A percentile compares a stretch with the other conserved stretches of the same genome.
Conservation (phyloP, 2,113 vertebrate species). For the Salminus brasiliensis region DNA sequence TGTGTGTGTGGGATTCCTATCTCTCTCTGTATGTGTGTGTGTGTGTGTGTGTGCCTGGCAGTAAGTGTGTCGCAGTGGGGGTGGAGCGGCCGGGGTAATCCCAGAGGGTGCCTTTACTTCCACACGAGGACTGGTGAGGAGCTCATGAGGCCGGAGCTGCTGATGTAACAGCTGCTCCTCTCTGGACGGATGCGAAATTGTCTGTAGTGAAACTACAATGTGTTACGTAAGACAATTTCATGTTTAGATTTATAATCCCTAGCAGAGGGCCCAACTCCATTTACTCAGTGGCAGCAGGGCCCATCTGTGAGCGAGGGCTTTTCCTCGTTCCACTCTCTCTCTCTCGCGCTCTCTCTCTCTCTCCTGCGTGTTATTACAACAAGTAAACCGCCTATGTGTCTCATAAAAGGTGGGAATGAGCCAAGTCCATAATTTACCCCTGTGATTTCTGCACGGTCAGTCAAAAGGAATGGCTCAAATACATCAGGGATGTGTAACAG, state of each 20-base stretch:
- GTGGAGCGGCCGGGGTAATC: constrained; percentile 23
- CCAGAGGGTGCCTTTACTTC: constrained; percentile 47
- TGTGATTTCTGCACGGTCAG: too few relatives aligned
- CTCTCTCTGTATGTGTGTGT: constrained; percentile 5
- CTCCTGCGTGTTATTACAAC: too few relatives aligned
- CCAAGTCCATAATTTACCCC: too few relatives aligned
- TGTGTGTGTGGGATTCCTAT: constrained; percentile 5
- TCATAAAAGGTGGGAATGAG: too few relatives aligned
- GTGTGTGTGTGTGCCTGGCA: neutral
- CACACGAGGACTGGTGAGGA: constrained; percentile 38
- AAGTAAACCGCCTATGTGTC: neutral
- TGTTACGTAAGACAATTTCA: constrained; percentile 77
- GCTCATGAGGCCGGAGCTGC: constrained; percentile 63
- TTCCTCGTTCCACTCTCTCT: constrained; percentile 22
- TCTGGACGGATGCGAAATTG: constrained; percentile 51
- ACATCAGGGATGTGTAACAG: too few relatives aligned
- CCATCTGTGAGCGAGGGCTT: constrained; percentile 62
- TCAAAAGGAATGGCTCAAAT: too few relatives aligned
- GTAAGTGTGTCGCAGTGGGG: constrained; percentile 2
- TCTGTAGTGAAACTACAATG: constrained; percentile 59
- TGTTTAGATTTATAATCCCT: constrained; percentile 72
- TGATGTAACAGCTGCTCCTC: constrained; percentile 69
- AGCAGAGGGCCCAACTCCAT: constrained; percentile 42
- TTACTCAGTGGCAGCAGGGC: constrained; percentile 50
- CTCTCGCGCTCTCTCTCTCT: neutral